Evolutionary conservation across 2,797 vertebrate species (phyloP).

Genomic region (Dicrostonyx torquatus): DNA sequence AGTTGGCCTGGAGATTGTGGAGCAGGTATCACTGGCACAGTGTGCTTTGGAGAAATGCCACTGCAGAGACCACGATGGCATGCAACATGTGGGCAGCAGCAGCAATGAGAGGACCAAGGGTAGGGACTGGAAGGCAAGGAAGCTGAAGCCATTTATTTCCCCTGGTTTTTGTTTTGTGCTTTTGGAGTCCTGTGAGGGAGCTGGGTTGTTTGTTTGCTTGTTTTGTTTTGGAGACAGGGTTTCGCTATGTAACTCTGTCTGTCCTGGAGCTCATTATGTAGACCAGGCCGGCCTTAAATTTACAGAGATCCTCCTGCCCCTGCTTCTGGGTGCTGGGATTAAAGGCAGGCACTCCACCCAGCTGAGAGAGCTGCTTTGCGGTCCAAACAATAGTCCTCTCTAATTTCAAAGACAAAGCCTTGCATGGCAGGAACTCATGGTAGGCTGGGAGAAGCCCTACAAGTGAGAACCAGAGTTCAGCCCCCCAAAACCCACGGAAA

Average conservation of each 20-base stretch:
- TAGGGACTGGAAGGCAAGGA: neutral
- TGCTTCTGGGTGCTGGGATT: neutral
- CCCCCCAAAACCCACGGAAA: neutral
- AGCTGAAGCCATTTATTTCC: neutral
- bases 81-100: fast-evolving
- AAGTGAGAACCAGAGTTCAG: neutral
- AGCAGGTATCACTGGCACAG: neutral
- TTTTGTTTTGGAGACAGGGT: neutral
- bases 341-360: neutral
- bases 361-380: neutral
- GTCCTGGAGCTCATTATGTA: neutral
- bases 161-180: neutral
- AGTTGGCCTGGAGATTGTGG: neutral
- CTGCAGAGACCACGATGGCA: fast-evolving
- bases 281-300: neutral
- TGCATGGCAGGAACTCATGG: neutral
- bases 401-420: neutral
- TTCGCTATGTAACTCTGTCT: neutral
- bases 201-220: neutral
- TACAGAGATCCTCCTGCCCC: neutral
- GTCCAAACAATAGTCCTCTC: neutral
- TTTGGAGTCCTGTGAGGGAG: neutral
- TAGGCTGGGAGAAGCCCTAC: neutral
- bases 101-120: neutral
- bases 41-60: neutral